Evolutionary conservation across 2,797 vertebrate species (phyloP), one percentile per base, ranked within the genome.

Genomic region (Limosa lapponica): DNA sequence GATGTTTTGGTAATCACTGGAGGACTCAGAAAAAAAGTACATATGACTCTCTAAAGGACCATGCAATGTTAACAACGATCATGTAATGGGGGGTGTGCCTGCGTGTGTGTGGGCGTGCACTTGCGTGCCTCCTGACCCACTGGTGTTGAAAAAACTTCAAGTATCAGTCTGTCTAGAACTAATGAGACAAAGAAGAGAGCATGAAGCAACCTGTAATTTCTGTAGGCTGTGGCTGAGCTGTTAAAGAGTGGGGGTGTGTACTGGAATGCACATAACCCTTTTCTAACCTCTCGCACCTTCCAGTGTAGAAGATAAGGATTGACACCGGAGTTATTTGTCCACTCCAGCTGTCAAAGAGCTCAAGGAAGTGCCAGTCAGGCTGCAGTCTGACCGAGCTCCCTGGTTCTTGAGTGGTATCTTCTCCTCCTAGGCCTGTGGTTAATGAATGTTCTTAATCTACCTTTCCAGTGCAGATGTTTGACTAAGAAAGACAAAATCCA

Each of bases 201-300:
- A 32, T 62, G 92, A 95, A 89, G 79, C 89, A 96, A 89, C 94
- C 89, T 92, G 91, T 78, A 93, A 91, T 89, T 96, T 96, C 87
- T 87, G 90, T 15, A 90, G 89, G 91, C 89, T 92, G 69, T 61
- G 75, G 58, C 94, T 93, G 75, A 87, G 82, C 64, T 94, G 75
- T 52, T 87, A 12, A 71, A 80, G 89, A 55, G 71, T 91, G 69
- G 72, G 65, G 65, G 82, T 43, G 87, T 89, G 54, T 51, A 39
- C 5, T 90, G 91, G 95, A 95, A 96, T 89, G 95, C 91, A 91
- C 52, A 43, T 93, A 94, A 89, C 92, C 89, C 84, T 80, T 93
- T 64, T 71, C 79, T 95, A 92, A 93, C 89, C 92, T 95, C 71
- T 92, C 52, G 74, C 75, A 12, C 87, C 82, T 96, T 87, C 89